Base-by-base conservation (phyloP, 1,140 invertebrate species). In the Neodiprion fabricii region DNA sequence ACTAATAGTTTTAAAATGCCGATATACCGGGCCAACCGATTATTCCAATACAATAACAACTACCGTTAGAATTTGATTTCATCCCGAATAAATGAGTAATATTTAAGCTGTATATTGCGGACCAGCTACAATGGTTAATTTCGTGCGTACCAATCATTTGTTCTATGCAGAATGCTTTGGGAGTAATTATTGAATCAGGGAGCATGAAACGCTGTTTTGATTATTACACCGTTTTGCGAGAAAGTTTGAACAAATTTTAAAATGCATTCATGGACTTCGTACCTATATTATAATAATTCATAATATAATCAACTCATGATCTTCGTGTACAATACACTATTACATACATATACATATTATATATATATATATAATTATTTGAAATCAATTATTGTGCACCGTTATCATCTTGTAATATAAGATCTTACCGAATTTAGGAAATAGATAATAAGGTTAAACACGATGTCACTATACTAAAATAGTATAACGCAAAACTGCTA, bases 271-370 rank as follows among this genome's bases (percentile, higher is more conserved):
- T 1, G 53, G 53, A 61, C 53, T 61, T 61, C 53, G 8, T 61
- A 61, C 74, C 74, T 79, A 74, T 73, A 77, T 75, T 75, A 79
- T 61, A 77, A 79, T 74, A 77, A 79, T 74, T 75, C 74, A 72
- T 77, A 73, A 71, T 72, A 74, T 79, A 79, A 77, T 77, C 70
- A 70, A 77, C 74, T 74, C 75, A 77, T 72, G 73, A 79, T 77
- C 72, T 49, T 71, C 48, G 70, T 71, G 70, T 71, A 71, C 70
- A 71, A 71, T 71, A 71, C 70, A 71, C 70, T 71, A 14, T 8
- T 71, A 71, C 48, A 48, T 48, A 40, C 14, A 50, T 21, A 71
- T 40, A 71, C 12, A 48, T 70, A 14, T 1, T 40, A 40, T 40
- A 40, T 40, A 40, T 40, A 40, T 40, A 40, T 40, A 40, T 40